Percentiles rank a stretch among this genome's conserved stretches.
These are phyloP conservation scores for Machimus atricapillus DNA, from an alignment of 2,888 invertebrate species.

Conservation along the genomic window DNA sequence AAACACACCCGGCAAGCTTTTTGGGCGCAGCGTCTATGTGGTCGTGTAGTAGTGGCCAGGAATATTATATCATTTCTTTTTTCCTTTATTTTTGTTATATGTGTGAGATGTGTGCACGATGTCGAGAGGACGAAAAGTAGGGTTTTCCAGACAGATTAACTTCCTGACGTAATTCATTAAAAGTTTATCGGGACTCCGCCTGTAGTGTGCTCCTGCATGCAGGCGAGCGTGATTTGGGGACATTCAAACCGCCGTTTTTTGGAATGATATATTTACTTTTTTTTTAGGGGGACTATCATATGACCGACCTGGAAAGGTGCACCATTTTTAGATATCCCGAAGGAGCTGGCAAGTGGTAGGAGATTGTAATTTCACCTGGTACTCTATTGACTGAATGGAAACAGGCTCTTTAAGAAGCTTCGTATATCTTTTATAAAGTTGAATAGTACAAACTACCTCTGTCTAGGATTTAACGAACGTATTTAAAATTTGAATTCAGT, in stretches of 20 bases:
- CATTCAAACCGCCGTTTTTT: background rate
- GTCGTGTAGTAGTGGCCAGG: conserved; percentile 1
- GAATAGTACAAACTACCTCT: background rate
- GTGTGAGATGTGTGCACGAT: background rate
- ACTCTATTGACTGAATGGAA: background rate
- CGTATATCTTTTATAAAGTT: background rate
- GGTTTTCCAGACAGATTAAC: conserved; percentile 26
- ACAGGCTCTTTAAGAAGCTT: background rate
- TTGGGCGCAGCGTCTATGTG: background rate
- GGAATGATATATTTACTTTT: background rate
- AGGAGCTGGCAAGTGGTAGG: background rate
- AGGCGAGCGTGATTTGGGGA: background rate
- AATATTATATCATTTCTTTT: background rate
- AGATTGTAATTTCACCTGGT: background rate
- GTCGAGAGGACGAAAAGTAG: background rate
- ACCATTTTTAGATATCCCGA: background rate
- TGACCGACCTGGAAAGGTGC: background rate
- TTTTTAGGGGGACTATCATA: background rate
- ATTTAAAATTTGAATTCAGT: background rate
- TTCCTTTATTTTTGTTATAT: background rate
- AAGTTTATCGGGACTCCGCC: conserved; percentile 1
- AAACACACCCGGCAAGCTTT: conserved; percentile 37
- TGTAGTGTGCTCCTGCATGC: background rate
- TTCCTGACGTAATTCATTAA: conserved; percentile 29
- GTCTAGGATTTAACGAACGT: background rate